A percentile compares a stretch with the other conserved stretches of the same genome.
phyloP scores from a whole-genome alignment of 1,140 invertebrate species.

The Neotoxoptera formosana region DNA sequence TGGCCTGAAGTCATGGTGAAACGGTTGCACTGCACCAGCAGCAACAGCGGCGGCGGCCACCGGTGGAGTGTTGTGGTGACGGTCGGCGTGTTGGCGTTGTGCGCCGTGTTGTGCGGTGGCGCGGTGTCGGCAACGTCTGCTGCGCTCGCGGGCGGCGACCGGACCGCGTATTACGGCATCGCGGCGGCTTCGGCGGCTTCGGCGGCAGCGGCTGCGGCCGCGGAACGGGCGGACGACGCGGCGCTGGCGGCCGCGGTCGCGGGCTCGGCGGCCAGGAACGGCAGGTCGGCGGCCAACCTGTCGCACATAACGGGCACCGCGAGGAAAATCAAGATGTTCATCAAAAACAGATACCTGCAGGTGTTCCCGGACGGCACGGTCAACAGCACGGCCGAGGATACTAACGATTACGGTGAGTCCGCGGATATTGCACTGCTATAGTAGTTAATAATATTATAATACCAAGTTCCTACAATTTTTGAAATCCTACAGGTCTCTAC shows the following conservation, averaged over 20 bases:
- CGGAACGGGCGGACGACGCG: slow-evolving; percentile 5
- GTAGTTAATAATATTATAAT: too few species aligned
- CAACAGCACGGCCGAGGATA: slow-evolving; percentile 77
- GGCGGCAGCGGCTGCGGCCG: slow-evolving; percentile 29
- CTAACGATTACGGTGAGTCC: slow-evolving; percentile 81
- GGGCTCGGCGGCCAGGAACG: slow-evolving; percentile 50
- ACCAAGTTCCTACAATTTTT: too few species aligned
- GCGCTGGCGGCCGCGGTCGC: slow-evolving; percentile 27
- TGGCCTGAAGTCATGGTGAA: slow-evolving; percentile 60
- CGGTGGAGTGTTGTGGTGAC: slow-evolving; percentile 37
- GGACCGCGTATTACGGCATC: not conserved
- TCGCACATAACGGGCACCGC: slow-evolving; percentile 76
- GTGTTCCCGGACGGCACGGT: slow-evolving; percentile 80
- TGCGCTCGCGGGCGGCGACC: not conserved
- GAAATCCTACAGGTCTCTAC: too few species aligned
- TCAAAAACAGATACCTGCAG: slow-evolving; percentile 80
- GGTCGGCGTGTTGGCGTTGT: slow-evolving; percentile 58
- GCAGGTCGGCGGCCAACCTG: slow-evolving; percentile 63
- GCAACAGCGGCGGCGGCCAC: not conserved
- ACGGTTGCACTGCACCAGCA: slow-evolving; percentile 35
- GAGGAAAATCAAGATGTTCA: slow-evolving; percentile 79
- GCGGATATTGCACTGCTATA: too few species aligned
- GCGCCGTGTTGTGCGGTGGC: slow-evolving; percentile 52
- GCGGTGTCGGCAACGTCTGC: slow-evolving; percentile 36
- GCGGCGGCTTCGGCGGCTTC: not conserved